These are phyloP conservation scores for Noctua janthe DNA, from an alignment of 2,888 invertebrate species.

Conservation along the genomic window DNA sequence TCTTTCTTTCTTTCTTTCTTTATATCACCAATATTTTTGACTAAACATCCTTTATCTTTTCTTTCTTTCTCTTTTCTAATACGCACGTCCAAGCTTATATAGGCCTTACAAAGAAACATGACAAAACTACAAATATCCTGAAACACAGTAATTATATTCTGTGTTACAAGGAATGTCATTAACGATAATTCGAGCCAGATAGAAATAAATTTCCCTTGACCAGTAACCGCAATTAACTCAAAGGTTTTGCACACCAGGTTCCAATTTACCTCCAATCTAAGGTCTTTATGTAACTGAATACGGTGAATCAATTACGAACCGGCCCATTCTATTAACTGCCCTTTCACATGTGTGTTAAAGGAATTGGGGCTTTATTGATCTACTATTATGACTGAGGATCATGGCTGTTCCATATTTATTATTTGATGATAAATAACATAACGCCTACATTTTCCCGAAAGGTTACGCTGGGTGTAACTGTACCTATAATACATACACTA, in stretches of 20 bases:
- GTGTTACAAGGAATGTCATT: neutral
- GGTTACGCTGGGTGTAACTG: neutral
- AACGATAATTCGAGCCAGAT: neutral
- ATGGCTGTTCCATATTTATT: neutral
- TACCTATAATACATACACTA: neutral
- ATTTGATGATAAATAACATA: no score
- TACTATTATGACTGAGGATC: neutral
- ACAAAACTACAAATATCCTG: neutral
- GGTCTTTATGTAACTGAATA: slow-evolving; percentile 9
- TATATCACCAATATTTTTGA: no score
- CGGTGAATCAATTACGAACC: neutral
- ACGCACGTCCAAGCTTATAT: no score
- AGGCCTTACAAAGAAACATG: no score
- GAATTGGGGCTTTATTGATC: neutral
- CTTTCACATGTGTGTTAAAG: neutral
- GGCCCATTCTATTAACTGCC: neutral
- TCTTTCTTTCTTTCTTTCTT: no score
- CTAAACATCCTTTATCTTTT: no score
- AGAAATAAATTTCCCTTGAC: neutral
- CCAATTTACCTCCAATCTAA: neutral
- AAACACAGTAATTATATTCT: neutral
- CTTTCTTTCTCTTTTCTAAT: no score
- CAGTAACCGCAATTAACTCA: slow-evolving; percentile 1
- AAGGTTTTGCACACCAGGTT: neutral
- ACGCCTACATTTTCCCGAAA: neutral